Percentiles rank a stretch among this genome's conserved stretches.
phyloP scores from a whole-genome alignment of 1,140 invertebrate species.

The Palaemon carinicauda region DNA sequence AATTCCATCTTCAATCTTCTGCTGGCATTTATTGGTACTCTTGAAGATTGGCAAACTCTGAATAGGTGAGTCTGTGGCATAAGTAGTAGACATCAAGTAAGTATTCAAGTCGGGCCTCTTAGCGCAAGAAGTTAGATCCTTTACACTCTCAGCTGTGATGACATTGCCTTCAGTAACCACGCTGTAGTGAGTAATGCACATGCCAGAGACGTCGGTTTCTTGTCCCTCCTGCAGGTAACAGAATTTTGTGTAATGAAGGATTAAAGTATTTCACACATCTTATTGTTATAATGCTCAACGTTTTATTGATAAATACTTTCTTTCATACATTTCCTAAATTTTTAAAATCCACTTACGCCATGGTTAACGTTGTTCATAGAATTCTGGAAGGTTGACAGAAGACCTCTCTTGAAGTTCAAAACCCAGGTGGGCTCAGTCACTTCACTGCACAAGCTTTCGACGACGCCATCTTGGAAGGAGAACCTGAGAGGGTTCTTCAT shows the following conservation, averaged over 20 bases:
- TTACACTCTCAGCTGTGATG: slow-evolving; percentile 68
- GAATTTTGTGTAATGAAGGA: no score
- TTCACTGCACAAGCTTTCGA: slow-evolving; percentile 65
- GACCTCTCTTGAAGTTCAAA: slow-evolving; percentile 67
- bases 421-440: slow-evolving; percentile 64
- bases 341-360: neutral
- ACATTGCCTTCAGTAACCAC: neutral
- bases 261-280: neutral
- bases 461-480: slow-evolving; percentile 66
- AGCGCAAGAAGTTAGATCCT: slow-evolving; percentile 78
- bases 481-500: slow-evolving; percentile 64
- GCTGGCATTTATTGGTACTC: slow-evolving; percentile 74
- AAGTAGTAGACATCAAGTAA: slow-evolving; percentile 62
- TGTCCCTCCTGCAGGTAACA: slow-evolving; percentile 7
- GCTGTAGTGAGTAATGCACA: slow-evolving; percentile 18
- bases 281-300: neutral
- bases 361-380: slow-evolving; percentile 38
- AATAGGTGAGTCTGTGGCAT: slow-evolving; percentile 63
- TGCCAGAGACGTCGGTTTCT: slow-evolving; percentile 40
- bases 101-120: slow-evolving; percentile 74
- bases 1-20: slow-evolving; percentile 75
- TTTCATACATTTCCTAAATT: no score
- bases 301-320: no score
- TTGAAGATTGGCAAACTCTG: slow-evolving; percentile 65
- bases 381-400: slow-evolving; percentile 68